These are phyloP conservation scores for Brachyopa scutellaris DNA, from an alignment of 2,888 invertebrate genomes.

Conservation along the genomic window DNA sequence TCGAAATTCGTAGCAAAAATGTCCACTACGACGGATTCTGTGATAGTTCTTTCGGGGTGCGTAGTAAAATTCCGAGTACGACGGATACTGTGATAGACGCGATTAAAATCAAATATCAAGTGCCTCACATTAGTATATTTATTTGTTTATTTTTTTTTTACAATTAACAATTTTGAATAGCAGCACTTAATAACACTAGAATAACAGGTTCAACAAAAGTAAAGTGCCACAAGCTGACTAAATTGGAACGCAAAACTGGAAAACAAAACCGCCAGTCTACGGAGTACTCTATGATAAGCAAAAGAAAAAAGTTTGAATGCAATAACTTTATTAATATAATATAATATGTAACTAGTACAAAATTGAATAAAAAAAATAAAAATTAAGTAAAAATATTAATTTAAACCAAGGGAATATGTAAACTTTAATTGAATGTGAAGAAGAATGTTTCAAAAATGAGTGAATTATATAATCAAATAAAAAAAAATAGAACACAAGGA, in stretches of 20 bases:
- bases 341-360: constrained; percentile 48
- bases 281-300: too few species aligned
- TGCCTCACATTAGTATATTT: neutral
- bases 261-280: neutral
- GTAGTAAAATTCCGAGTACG: too few species aligned
- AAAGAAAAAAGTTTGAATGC: too few species aligned
- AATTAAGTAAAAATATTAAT: neutral
- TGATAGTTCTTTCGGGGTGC: too few species aligned
- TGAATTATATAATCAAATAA: constrained; percentile 38
- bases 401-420: too few species aligned
- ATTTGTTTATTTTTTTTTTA: constrained; percentile 2
- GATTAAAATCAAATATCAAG: too few species aligned
- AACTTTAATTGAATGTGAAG: constrained; percentile 26
- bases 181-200: neutral
- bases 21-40: too few species aligned
- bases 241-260: neutral
- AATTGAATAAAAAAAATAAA: constrained; percentile 17
- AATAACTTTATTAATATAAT: constrained; percentile 39
- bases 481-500: constrained; percentile 2
- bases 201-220: neutral
- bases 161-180: constrained; percentile 38
- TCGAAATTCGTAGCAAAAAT: too few species aligned
- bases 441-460: constrained; percentile 22
- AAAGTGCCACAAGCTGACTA: neutral
- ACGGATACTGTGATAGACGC: too few species aligned